A percentile compares a stretch with the other conserved stretches of the same genome.
These are phyloP conservation scores for Pholis gunnellus DNA, from an alignment of 2,113 vertebrate species.

Conservation along the genomic window DNA sequence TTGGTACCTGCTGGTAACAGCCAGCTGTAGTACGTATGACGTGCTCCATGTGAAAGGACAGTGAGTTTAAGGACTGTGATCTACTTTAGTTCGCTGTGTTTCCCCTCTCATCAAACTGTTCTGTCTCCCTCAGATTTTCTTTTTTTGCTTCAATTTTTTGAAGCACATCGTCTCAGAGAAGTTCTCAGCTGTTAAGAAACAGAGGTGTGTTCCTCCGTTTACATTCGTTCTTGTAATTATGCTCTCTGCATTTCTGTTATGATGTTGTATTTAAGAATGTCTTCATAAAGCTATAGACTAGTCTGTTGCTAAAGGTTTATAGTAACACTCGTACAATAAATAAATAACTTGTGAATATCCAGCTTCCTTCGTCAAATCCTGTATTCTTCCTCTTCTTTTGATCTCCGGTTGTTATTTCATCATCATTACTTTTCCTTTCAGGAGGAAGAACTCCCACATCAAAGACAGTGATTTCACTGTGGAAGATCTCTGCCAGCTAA, in stretches of 20 bases:
- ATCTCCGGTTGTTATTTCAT: slow-evolving; percentile 19
- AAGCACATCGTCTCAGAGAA: slow-evolving; percentile 99
- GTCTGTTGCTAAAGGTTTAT: neutral
- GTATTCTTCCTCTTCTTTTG: neutral
- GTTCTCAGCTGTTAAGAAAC: slow-evolving; percentile 92
- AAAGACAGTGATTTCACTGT: slow-evolving; percentile 90
- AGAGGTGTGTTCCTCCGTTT: slow-evolving; percentile 84
- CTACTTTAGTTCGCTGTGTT: neutral
- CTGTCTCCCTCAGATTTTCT: slow-evolving; percentile 91
- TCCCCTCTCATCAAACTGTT: slow-evolving; percentile 2
- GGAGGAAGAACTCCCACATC: slow-evolving; percentile 92
- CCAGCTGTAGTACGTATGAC: neutral
- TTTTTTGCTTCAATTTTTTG: slow-evolving; percentile 99
- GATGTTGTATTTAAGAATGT: neutral
- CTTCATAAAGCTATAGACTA: neutral
- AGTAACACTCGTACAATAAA: neutral
- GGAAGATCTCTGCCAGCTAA: slow-evolving; percentile 94
- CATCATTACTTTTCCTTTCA: slow-evolving; percentile 58
- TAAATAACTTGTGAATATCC: neutral
- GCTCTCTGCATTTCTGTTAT: neutral
- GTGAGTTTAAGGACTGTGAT: neutral
- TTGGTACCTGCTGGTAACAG: neutral
- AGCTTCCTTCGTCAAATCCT: neutral
- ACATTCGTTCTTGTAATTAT: neutral
- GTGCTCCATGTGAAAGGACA: neutral